Evolutionary conservation across 2,797 vertebrate genomes (phyloP).

Genomic region (Sebastes matsubarae): DNA sequence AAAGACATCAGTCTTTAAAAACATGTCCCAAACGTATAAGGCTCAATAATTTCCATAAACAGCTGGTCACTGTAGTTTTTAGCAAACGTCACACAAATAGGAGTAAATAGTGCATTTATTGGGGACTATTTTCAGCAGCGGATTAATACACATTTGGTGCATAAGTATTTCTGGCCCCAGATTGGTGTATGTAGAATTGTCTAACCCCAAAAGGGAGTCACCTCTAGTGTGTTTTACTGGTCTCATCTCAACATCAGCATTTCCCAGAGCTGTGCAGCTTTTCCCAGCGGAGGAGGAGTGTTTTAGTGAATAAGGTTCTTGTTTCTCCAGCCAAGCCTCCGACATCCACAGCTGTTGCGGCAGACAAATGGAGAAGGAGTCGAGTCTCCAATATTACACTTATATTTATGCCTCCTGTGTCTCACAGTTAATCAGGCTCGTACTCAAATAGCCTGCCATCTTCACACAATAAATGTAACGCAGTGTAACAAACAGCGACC

Average conservation of each 20-base stretch:
- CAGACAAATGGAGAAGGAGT: slow-evolving; percentile 53
- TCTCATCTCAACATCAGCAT: slow-evolving; percentile 49
- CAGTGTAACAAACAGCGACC: not conserved
- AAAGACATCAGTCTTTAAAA: not conserved
- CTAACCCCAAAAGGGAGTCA: slow-evolving; percentile 44
- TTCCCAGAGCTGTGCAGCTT: slow-evolving; percentile 28
- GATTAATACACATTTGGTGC: not conserved
- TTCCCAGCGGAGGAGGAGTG: slow-evolving; percentile 55
- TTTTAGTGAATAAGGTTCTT: slow-evolving; percentile 51
- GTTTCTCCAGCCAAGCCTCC: slow-evolving; percentile 57
- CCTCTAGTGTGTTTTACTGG: slow-evolving; percentile 44
- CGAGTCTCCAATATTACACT: slow-evolving; percentile 28
- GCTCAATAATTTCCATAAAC: not conserved
- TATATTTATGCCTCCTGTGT: slow-evolving; percentile 48
- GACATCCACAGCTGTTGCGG: slow-evolving; percentile 62
- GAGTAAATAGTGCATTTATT: not conserved
- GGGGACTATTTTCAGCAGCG: not conserved
- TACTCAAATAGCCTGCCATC: slow-evolving; percentile 7
- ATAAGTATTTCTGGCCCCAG: not conserved
- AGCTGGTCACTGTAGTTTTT: not conserved
- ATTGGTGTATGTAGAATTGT: not conserved
- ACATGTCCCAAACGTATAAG: not conserved
- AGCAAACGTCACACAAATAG: not conserved
- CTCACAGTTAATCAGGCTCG: slow-evolving; percentile 48
- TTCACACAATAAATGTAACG: not conserved